phyloP scores from a whole-genome alignment of 2,888 invertebrate species.

The Apamea monoglypha region DNA sequence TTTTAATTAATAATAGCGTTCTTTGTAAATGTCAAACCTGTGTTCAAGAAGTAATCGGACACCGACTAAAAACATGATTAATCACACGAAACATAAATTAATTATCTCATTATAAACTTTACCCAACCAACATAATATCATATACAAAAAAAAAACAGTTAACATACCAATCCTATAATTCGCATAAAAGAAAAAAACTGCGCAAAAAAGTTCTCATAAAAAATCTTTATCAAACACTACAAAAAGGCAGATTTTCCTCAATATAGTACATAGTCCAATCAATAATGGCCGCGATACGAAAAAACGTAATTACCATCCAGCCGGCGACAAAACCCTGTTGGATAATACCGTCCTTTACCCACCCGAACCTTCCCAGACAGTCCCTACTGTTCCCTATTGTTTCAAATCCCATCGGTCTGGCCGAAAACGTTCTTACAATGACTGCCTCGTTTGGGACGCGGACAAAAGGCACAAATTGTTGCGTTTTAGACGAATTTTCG shows the following conservation, averaged over 20 bases:
- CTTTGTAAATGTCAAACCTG: background rate
- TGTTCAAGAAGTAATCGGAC: background rate
- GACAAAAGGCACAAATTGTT: slow-evolving; percentile 72
- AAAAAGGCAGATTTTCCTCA: slow-evolving; percentile 43
- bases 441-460: slow-evolving; percentile 63
- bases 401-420: slow-evolving; percentile 52
- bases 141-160: background rate
- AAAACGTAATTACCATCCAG: slow-evolving; percentile 63
- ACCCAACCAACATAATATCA: background rate
- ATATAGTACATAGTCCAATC: slow-evolving; percentile 60
- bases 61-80: background rate
- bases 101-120: background rate
- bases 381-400: slow-evolving; percentile 50
- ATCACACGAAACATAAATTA: background rate
- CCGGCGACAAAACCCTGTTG: slow-evolving; percentile 56
- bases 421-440: slow-evolving; percentile 71
- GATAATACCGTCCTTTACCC: slow-evolving; percentile 46
- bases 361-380: slow-evolving; percentile 45
- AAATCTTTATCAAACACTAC: slow-evolving; percentile 13
- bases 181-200: background rate
- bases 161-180: background rate
- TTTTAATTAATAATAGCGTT: background rate
- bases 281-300: slow-evolving; percentile 45
- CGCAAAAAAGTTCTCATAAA: slow-evolving; percentile 4
- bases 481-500: slow-evolving; percentile 62